Base-by-base conservation (phyloP, 2,888 invertebrate genomes). In the Patella ulyssiponensis region DNA sequence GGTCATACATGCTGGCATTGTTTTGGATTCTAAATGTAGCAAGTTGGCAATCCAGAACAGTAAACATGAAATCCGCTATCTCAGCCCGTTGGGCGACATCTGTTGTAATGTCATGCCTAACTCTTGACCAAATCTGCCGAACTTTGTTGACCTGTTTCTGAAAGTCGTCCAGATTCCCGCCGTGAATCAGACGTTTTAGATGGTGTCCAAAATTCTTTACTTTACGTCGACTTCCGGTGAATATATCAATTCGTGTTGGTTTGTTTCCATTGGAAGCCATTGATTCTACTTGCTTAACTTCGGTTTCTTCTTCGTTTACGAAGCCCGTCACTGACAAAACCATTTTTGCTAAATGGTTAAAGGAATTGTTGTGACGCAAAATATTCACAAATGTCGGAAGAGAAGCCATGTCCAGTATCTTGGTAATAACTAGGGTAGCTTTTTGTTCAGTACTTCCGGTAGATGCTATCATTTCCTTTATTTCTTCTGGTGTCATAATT, bases 211-310 rank as follows among this genome's bases (percentile, higher is more conserved):
- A 11, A 9, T 14, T 20, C 23, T 64, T 64, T 12, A 64, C 64
- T 64, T 64, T 64, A n/a, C 23, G 20, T 64, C 64, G n/a, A 64
- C 64, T 64, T 64, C 64, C 64, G 64, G 64, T 64, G 64, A 23
- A 64, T 3, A 64, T 64, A 14, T 64, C 23, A 20, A 64, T 23
- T 9, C 23, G 64, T 11, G 4, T 9, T 23, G 20, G 64, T 23
- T 23, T 20, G 44, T 7, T 44, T 9, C 44, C 44, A 44, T 44
- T 44, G 44, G 44, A 44, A 44, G 44, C 44, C 44, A 44, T 44
- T 64, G 64, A 64, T 3, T 11, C 20, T 15, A 64, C 64, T 23
- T 23, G 20, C 23, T 20, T 23, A 23, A 23, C 14, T 64, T 64
- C 20, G 14, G 11, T 23, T 20, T 64, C 23, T 11, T 23, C 64